Percentiles rank a stretch among this genome's conserved stretches.
These are phyloP conservation scores for Girardinichthys multiradiatus DNA, from an alignment of 2,113 vertebrate species.

Conservation along the genomic window DNA sequence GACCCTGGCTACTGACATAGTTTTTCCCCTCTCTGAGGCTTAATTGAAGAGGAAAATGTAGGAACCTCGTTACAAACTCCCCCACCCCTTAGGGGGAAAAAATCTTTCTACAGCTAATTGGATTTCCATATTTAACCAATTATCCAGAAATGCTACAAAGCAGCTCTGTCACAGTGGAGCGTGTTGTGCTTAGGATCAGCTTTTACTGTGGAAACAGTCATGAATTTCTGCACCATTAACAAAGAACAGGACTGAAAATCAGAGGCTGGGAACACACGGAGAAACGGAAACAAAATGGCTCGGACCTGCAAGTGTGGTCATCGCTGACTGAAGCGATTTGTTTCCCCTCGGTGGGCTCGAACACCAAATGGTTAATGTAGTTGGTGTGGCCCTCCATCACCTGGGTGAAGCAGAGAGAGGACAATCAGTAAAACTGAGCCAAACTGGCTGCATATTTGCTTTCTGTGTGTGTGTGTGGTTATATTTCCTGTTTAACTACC, in stretches of 20 bases:
- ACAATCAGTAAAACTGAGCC: conserved; percentile 25
- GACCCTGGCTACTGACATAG: conserved; percentile 61
- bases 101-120: conserved; percentile 73
- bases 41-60: conserved; percentile 66
- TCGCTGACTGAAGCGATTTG: conserved; percentile 96
- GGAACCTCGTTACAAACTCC: conserved; percentile 48
- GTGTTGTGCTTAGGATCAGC: conserved; percentile 79
- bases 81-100: conserved; percentile 43
- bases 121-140: conserved; percentile 84
- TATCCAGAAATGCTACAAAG: conserved; percentile 74
- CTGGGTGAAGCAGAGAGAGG: conserved; percentile 73
- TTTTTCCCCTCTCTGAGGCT: conserved; percentile 49
- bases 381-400: conserved; percentile 90
- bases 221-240: conserved; percentile 83
- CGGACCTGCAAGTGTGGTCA: conserved; percentile 98
- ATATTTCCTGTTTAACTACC: conserved; percentile 13
- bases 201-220: conserved; percentile 80
- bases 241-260: conserved; percentile 80
- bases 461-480: conserved; percentile 11
- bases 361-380: conserved; percentile 95
- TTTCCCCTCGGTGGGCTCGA: conserved; percentile 91
- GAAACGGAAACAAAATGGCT: conserved; percentile 41
- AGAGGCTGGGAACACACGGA: conserved; percentile 50
- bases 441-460: conserved; percentile 12
- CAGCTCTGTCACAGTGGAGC: conserved; percentile 62